phyloP scores from a whole-genome alignment of 1,140 invertebrate genomes.

The Lucilia cuprina region DNA sequence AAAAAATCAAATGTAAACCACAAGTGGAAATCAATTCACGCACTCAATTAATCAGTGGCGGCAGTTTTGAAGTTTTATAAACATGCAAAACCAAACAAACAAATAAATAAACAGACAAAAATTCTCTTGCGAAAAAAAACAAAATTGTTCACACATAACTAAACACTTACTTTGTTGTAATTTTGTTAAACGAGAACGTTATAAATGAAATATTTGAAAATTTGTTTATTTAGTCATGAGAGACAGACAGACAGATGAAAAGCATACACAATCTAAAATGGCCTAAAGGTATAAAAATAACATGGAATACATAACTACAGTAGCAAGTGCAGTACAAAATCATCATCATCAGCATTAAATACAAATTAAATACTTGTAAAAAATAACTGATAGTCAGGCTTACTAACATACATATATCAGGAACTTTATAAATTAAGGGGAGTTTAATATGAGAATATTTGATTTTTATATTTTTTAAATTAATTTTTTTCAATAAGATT shows the following conservation, averaged over 20 bases:
- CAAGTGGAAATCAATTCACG: conserved; percentile 37
- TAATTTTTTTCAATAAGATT: too few species aligned
- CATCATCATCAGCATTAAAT: too few species aligned
- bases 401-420: too few species aligned
- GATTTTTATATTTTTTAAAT: too few species aligned
- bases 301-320: too few species aligned
- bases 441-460: too few species aligned
- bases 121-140: not conserved
- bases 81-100: not conserved
- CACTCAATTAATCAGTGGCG: conserved; percentile 35
- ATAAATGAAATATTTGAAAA: not conserved
- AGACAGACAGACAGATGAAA: conserved; percentile 20
- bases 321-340: too few species aligned
- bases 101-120: not conserved
- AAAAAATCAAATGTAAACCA: conserved; percentile 31
- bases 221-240: not conserved
- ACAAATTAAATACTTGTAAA: too few species aligned
- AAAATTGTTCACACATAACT: not conserved
- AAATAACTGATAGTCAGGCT: too few species aligned
- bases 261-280: conserved; percentile 31
- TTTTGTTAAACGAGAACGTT: not conserved
- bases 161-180: not conserved
- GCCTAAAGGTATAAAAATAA: not conserved
- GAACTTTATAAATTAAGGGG: too few species aligned
- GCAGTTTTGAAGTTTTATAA: not conserved